Base-by-base conservation (phyloP, 1,140 invertebrate species). In the Melipona quadrifasciata region DNA sequence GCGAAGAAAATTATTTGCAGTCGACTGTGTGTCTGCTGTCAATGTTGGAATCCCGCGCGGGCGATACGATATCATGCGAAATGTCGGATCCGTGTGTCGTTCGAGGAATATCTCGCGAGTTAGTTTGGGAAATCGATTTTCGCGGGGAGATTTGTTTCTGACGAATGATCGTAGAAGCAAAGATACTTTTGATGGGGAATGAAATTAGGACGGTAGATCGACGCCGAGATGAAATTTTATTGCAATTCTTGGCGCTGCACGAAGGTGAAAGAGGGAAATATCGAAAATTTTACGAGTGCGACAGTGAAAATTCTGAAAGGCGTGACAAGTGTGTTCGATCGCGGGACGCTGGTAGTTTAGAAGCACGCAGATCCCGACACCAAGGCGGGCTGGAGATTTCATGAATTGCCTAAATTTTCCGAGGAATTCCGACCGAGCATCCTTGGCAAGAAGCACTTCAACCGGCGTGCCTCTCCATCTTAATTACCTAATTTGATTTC, bases 401-500 rank as follows among this genome's bases (percentile, higher is more conserved):
- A 55, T 55, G 55, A 74, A 74, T 74, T 55, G 51, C n/a, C 51
- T 12, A 74, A 74, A 74, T 74, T 76, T 75, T 58, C 55, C 19
- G 21, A 58, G 16, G 55, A 74, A 74, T 74, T 53, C 27, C n/a
- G 17, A 55, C 8, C 51, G 4, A 31, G 19, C 51, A 55, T 31
- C 11, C 72, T 55, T 21, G 5, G n/a, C 27, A 55, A 74, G 53
- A 75, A 75, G 17, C 24, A n/a, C 31, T 39, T n/a, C 31, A n/a
- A 31, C 51, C 27, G 24, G 34, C 21, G 24, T n/a, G 19, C 74
- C 24, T 47, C 58, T 77, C 4, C 34, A 64, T 61, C 74, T 77
- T 77, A 77, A 77, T 77, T 61, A 77, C 57, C 74, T 65, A 58
- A 39, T 47, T 77, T 64, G 34, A 77, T 58, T 65, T 61, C 74